Conservation (phyloP, 2,113 vertebrate genomes). For the Podilymbus podiceps region DNA sequence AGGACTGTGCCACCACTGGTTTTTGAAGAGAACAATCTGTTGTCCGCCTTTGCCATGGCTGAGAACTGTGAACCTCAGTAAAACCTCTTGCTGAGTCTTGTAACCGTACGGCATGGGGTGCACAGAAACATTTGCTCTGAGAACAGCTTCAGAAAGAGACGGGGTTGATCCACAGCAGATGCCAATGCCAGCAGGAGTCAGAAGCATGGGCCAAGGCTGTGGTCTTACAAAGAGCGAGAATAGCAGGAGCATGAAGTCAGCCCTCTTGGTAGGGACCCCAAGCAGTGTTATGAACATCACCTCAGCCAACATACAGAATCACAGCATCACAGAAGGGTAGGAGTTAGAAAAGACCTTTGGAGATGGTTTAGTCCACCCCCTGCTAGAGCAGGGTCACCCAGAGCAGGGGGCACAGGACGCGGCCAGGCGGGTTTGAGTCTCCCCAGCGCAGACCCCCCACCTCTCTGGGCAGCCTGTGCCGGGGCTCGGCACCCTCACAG, state of each 20-base stretch:
- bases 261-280: not conserved
- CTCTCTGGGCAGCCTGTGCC: no score
- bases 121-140: not conserved
- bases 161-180: not conserved
- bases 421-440: no score
- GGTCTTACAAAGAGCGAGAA: not conserved
- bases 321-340: no score
- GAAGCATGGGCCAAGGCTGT: not conserved
- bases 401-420: no score
- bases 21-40: not conserved
- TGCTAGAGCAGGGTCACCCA: no score
- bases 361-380: no score
- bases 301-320: not conserved
- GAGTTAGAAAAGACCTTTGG: no score
- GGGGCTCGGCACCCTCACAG: no score
- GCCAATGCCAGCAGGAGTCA: not conserved
- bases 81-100: not conserved
- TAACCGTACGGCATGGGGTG: fast-evolving
- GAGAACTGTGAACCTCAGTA: not conserved
- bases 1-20: not conserved
- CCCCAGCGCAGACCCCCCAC: no score
- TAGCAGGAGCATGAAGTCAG: fast-evolving
- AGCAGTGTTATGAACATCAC: not conserved
- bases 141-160: not conserved
- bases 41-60: not conserved